Conservation (phyloP, 92 coral and sea anemone species). For the Anthopleura xanthogrammica region DNA sequence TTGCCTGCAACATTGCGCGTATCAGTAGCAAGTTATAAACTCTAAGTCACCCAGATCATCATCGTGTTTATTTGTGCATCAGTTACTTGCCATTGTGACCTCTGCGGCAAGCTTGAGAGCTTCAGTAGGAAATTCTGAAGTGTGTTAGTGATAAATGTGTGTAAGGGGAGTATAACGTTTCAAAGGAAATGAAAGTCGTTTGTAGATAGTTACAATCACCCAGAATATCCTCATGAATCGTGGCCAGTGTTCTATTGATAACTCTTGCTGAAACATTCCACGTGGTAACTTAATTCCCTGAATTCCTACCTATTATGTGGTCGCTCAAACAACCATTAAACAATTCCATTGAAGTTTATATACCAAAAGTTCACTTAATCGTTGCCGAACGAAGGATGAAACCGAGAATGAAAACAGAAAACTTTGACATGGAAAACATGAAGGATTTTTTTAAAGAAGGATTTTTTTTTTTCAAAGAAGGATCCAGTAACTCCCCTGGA, state of each 20-base stretch:
- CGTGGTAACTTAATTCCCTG: neutral
- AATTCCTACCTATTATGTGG: neutral
- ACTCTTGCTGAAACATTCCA: neutral
- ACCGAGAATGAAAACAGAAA: neutral
- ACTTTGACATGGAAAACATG: neutral
- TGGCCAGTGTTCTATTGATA: neutral
- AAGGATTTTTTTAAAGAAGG: neutral
- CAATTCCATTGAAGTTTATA: neutral
- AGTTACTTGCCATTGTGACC: neutral
- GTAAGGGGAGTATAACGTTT: neutral
- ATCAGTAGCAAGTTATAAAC: no score
- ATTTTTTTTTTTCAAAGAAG: neutral
- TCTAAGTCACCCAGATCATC: no score
- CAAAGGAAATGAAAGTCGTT: neutral
- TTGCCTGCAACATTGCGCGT: no score
- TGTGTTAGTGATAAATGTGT: neutral
- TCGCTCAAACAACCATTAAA: neutral
- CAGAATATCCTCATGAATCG: neutral
- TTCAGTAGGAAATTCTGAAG: neutral
- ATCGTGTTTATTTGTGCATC: no score
- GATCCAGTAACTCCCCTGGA: neutral
- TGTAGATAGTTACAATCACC: neutral
- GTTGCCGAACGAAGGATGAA: neutral
- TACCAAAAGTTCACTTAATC: neutral
- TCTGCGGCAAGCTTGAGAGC: neutral